Conservation (phyloP, 2,797 vertebrate species). For the Cheirogaleus major region DNA sequence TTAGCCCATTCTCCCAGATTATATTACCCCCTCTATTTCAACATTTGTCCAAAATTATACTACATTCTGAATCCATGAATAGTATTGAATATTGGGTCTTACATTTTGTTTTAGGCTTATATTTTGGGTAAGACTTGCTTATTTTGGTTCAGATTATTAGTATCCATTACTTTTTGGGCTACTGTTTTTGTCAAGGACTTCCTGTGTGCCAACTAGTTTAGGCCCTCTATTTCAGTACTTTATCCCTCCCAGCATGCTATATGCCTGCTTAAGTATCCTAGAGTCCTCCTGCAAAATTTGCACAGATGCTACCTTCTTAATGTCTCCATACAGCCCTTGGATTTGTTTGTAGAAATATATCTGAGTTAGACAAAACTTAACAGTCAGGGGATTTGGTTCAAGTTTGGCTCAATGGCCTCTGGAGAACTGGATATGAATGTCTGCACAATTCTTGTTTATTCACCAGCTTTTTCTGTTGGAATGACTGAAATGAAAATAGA, state of each 20-base stretch:
- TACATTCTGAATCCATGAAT: conserved; percentile 29
- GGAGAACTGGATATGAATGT: background rate
- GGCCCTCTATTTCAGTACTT: background rate
- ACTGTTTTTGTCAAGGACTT: background rate
- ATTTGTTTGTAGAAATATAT: background rate
- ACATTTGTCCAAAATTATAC: background rate
- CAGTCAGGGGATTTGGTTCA: background rate
- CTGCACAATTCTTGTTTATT: background rate
- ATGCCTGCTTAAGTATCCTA: background rate
- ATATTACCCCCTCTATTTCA: background rate
- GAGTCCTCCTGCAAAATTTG: background rate
- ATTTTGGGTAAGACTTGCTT: conserved; percentile 40
- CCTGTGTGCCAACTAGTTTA: background rate
- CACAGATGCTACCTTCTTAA: background rate
- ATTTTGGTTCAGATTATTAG: background rate
- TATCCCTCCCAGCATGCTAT: background rate
- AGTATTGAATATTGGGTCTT: background rate
- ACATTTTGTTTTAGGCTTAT: conserved; percentile 35
- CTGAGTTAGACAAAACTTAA: conserved; percentile 7
- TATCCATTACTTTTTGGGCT: conserved; percentile 7
- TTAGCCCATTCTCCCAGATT: background rate
- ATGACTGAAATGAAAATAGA: background rate
- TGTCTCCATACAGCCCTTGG: background rate
- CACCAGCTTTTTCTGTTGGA: background rate
- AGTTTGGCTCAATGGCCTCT: background rate